Percentiles rank a stretch among this genome's conserved stretches.
phyloP scores from a whole-genome alignment of 2,888 invertebrate species.

The Sicus ferrugineus region DNA sequence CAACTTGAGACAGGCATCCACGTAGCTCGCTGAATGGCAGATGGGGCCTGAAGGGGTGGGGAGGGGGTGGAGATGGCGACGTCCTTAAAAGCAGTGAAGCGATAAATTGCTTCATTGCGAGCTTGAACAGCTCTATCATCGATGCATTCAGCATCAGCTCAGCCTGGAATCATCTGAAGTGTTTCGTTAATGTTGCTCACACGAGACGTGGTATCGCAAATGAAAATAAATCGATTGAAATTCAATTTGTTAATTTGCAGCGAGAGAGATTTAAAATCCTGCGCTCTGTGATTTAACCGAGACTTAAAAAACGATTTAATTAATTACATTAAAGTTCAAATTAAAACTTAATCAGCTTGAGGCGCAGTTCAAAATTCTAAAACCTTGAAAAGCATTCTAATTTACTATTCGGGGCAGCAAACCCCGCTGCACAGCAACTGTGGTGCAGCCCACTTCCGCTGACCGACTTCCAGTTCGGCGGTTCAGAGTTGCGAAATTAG shows the following conservation, averaged over 20 bases:
- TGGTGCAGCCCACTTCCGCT: neutral
- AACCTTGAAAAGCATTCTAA: too few species aligned
- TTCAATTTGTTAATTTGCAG: neutral
- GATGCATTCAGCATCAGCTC: too few species aligned
- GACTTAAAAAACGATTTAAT: neutral
- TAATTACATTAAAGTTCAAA: neutral
- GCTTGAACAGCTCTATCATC: too few species aligned
- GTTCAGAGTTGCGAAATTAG: neutral
- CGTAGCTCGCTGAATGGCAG: too few species aligned
- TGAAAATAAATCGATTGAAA: neutral
- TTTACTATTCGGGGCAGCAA: neutral
- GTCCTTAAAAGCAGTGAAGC: too few species aligned
- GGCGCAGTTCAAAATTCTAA: neutral
- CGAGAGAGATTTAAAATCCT: too few species aligned
- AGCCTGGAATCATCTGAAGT: neutral
- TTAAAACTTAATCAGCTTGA: too few species aligned
- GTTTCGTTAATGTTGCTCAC: constrained; percentile 6
- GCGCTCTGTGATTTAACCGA: too few species aligned
- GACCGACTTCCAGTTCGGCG: neutral
- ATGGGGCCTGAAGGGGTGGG: too few species aligned
- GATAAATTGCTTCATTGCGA: too few species aligned
- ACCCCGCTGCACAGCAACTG: neutral
- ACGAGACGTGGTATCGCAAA: neutral
- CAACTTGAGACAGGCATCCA: too few species aligned
- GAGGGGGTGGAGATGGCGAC: neutral